Conservation (phyloP, 1,140 invertebrate genomes). For the Calephelis virginiensis region DNA sequence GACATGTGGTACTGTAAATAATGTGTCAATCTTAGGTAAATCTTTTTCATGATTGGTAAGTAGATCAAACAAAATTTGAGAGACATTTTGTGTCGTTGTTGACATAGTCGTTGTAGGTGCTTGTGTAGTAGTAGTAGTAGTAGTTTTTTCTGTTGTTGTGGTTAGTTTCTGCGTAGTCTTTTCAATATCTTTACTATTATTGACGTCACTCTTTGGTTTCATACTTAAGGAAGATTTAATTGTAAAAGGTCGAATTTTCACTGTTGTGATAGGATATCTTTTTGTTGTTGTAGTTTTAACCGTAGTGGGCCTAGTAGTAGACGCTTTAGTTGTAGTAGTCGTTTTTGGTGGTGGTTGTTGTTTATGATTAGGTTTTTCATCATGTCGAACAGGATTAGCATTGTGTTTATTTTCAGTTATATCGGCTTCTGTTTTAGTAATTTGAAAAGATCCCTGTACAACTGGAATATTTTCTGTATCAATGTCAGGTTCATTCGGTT, state of each 20-base stretch:
- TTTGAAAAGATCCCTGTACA: constrained; percentile 81
- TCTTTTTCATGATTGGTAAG: constrained; percentile 72
- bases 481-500: constrained; percentile 76
- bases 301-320: constrained; percentile 54
- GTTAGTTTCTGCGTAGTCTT: constrained; percentile 61
- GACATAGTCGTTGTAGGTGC: constrained; percentile 40
- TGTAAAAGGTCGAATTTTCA: constrained; percentile 58
- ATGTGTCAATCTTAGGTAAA: constrained; percentile 73
- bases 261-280: constrained; percentile 46
- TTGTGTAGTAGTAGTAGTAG: constrained; percentile 34
- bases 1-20: constrained; percentile 74
- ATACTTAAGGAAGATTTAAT: constrained; percentile 73
- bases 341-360: constrained; percentile 43
- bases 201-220: constrained; percentile 57
- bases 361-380: constrained; percentile 70
- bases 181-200: constrained; percentile 63
- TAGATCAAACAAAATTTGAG: constrained; percentile 61
- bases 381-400: constrained; percentile 47
- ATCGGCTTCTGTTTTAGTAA: constrained; percentile 81
- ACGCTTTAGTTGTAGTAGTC: constrained; percentile 63
- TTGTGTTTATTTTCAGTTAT: constrained; percentile 80
- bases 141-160: constrained; percentile 31
- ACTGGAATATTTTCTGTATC: constrained; percentile 79
- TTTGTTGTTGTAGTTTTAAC: constrained; percentile 57
- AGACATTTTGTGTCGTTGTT: constrained; percentile 64